phyloP scores from a whole-genome alignment of 2,113 vertebrate genomes.

The Fukomys damarensis region DNA sequence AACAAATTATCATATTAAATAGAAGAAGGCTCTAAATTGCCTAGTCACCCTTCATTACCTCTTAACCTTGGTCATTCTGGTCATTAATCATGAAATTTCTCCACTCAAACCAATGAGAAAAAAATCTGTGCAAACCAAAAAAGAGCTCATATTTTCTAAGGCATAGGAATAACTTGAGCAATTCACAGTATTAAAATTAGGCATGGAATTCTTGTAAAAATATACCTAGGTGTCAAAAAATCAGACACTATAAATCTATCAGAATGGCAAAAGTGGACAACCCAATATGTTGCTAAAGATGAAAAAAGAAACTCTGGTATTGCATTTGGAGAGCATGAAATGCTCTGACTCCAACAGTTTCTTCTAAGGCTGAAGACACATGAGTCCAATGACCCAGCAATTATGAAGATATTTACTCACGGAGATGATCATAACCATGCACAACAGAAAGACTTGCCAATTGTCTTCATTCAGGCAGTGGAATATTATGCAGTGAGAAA shows the following conservation, averaged over 20 bases:
- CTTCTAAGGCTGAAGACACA: not conserved
- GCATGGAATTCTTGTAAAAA: constrained; percentile 47
- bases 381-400: not conserved
- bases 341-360: not conserved
- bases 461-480: not conserved
- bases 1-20: not conserved
- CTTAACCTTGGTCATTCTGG: not conserved
- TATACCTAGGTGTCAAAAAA: not conserved
- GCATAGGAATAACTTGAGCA: not conserved
- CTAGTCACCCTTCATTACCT: not conserved
- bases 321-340: not conserved
- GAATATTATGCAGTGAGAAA: not conserved
- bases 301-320: not conserved
- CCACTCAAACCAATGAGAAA: not conserved
- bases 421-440: not conserved
- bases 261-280: not conserved
- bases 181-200: not conserved
- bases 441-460: not conserved
- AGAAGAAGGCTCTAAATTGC: not conserved
- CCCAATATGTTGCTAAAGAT: not conserved
- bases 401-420: not conserved
- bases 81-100: not conserved
- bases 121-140: not conserved
- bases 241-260: not conserved
- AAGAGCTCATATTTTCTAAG: not conserved